These are phyloP conservation scores for Paralichthys olivaceus DNA, from an alignment of 2,113 vertebrate species.

Conservation along the genomic window DNA sequence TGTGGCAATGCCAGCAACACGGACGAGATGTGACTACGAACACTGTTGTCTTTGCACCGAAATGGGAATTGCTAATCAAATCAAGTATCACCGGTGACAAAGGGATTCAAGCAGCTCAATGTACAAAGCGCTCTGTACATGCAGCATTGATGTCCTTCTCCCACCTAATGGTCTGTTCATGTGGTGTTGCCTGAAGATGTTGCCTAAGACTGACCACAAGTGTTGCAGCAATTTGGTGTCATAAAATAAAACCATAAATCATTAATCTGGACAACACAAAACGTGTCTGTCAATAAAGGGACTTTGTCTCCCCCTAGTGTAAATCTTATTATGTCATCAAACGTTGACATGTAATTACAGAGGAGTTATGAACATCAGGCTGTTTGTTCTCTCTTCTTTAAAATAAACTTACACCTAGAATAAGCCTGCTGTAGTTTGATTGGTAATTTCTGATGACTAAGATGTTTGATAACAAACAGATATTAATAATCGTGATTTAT, in stretches of 20 bases:
- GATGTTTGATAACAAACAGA: not conserved
- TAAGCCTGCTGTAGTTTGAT: not conserved
- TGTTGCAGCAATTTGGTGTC: constrained; percentile 9
- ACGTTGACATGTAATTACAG: constrained; percentile 39
- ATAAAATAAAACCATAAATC: constrained; percentile 25
- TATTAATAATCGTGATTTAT: constrained; percentile 12
- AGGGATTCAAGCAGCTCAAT: not conserved
- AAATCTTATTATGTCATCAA: constrained; percentile 51
- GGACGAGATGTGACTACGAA: not conserved
- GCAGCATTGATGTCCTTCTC: not conserved
- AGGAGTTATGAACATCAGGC: not conserved
- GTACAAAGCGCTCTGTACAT: constrained; percentile 1
- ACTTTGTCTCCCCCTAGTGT: constrained; percentile 83
- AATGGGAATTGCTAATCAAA: constrained; percentile 27
- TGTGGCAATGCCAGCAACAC: not conserved
- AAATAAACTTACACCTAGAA: not conserved
- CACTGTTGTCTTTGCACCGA: not conserved
- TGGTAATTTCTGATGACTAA: not conserved
- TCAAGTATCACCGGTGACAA: not conserved
- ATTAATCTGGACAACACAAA: constrained; percentile 27
- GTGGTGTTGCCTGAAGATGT: not conserved
- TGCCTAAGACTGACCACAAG: not conserved
- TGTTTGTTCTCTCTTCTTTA: not conserved
- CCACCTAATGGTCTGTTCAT: not conserved
- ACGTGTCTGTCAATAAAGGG: constrained; percentile 48